phyloP scores from a whole-genome alignment of 2,113 vertebrate genomes.

The Stigmatopora argus region DNA sequence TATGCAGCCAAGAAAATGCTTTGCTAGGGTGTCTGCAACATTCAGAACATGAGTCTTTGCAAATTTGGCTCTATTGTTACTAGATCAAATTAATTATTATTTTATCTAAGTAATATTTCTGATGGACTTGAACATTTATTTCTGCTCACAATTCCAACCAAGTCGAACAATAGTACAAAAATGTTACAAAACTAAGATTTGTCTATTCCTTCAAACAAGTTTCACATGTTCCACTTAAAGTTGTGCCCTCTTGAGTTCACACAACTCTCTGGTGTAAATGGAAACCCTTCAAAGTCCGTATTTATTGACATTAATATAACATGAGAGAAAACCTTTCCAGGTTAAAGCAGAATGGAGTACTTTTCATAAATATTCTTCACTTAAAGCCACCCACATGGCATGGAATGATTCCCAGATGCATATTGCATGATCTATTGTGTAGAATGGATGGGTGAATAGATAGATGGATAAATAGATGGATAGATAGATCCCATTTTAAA shows the following conservation, averaged over 20 bases:
- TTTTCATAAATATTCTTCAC: constrained; percentile 51
- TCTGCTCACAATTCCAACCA: background rate
- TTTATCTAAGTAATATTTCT: background rate
- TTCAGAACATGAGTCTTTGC: too few relatives aligned
- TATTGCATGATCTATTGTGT: constrained; percentile 15
- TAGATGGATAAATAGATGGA: constrained; percentile 3
- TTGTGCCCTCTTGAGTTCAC: constrained; percentile 1
- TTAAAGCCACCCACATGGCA: constrained; percentile 39
- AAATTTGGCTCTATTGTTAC: too few relatives aligned
- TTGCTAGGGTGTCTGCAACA: too few relatives aligned
- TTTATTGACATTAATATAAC: constrained; percentile 20
- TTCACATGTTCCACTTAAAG: background rate
- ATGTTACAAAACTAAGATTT: background rate
- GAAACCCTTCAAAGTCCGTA: constrained; percentile 7
- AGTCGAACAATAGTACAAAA: background rate
- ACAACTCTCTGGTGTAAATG: background rate
- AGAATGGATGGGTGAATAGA: background rate
- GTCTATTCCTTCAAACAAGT: background rate
- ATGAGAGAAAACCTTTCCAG: constrained; percentile 22
- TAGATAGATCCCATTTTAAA: constrained; percentile 32
- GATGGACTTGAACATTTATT: background rate
- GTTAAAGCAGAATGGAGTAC: constrained; percentile 42
- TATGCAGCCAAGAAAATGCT: too few relatives aligned
- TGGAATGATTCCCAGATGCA: constrained; percentile 29
- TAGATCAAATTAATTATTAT: background rate